phyloP scores from a whole-genome alignment of 2,113 vertebrate genomes.

The Bubo scandiacus region DNA sequence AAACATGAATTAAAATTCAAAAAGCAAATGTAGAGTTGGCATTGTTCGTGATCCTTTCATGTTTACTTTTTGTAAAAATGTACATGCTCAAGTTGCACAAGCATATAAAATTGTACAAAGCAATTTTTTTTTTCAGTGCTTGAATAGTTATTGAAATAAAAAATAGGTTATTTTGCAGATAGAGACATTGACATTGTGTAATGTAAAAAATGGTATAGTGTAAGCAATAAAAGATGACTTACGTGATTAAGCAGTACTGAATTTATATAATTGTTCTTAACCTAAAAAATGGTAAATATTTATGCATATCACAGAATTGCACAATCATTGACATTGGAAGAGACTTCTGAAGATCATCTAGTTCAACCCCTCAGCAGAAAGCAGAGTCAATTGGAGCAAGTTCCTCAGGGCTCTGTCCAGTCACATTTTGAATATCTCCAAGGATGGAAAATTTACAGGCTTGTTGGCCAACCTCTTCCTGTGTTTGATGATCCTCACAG shows the following conservation, averaged over 20 bases:
- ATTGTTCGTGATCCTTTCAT: background rate
- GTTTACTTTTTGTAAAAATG: background rate
- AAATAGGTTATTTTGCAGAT: background rate
- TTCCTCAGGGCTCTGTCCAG: too few species aligned
- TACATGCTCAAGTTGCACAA: background rate
- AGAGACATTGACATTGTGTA: background rate
- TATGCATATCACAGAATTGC: background rate
- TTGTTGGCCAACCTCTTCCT: background rate
- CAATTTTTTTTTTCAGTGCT: background rate
- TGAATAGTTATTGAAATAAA: background rate
- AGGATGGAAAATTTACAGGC: background rate
- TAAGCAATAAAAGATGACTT: background rate
- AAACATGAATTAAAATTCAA: background rate
- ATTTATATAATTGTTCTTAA: background rate
- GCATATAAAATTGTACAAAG: background rate
- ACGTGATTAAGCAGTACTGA: background rate
- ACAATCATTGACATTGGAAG: background rate
- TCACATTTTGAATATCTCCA: too few species aligned
- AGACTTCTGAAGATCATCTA: background rate
- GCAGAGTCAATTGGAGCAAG: background rate
- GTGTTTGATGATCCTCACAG: background rate
- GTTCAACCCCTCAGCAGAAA: background rate
- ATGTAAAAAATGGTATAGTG: background rate
- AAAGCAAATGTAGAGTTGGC: background rate
- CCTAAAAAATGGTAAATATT: background rate